Conservation (phyloP, 2,113 vertebrate genomes). For the Calidris pugnax region DNA sequence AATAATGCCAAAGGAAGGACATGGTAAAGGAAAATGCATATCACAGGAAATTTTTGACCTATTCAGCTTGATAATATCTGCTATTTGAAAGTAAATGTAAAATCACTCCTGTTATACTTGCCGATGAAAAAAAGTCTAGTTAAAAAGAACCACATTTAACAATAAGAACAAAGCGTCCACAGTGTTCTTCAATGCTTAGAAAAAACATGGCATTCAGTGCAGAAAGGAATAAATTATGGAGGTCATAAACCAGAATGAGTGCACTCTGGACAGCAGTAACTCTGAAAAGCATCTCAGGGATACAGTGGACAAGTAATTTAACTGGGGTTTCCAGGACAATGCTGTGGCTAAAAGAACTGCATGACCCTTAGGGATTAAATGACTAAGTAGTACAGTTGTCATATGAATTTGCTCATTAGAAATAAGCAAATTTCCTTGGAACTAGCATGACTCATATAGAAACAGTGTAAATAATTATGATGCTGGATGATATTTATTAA, state of each 20-base stretch:
- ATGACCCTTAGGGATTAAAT: neutral
- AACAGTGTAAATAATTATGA: neutral
- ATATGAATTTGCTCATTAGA: neutral
- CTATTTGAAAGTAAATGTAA: neutral
- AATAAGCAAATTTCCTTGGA: neutral
- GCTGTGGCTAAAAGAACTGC: neutral
- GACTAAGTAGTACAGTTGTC: neutral
- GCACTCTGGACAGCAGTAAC: neutral
- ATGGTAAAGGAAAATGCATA: neutral
- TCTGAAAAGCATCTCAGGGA: neutral
- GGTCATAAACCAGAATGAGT: neutral
- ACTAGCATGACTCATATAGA: neutral
- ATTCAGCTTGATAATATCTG: neutral
- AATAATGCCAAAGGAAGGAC: neutral
- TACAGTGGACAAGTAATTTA: neutral
- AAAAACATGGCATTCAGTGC: neutral
- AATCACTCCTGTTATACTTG: neutral
- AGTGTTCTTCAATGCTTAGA: neutral
- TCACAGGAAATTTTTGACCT: neutral
- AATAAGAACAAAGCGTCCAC: neutral
- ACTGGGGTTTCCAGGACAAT: neutral
- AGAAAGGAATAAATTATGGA: slow-evolving; percentile 6
- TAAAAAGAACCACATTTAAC: neutral
- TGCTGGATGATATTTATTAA: neutral
- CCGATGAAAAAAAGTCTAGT: neutral